These are phyloP conservation scores for Danaus chrysippus DNA, from an alignment of 2,888 invertebrate genomes.

Conservation along the genomic window DNA sequence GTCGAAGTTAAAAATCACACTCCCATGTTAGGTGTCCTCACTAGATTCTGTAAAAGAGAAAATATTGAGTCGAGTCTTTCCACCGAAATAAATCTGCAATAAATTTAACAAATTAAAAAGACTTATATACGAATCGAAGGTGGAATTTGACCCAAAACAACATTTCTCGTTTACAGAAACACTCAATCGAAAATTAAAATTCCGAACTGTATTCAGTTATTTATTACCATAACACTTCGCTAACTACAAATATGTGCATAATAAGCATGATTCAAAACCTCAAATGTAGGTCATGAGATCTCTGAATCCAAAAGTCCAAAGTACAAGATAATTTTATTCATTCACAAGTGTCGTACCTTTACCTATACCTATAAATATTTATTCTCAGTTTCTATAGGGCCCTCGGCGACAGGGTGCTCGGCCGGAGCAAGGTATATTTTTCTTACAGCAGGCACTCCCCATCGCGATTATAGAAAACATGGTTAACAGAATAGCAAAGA, in stretches of 20 bases:
- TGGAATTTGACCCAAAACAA: constrained; percentile 72
- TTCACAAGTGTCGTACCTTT: neutral
- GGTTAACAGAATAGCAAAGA: constrained; percentile 45
- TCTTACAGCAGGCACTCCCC: constrained; percentile 42
- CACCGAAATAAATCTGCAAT: constrained; percentile 46
- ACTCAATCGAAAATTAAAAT: constrained; percentile 1
- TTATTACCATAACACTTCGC: constrained; percentile 10
- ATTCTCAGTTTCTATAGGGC: constrained; percentile 43
- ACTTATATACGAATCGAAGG: constrained; percentile 38
- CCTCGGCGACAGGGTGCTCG: constrained; percentile 59
- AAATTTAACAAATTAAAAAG: constrained; percentile 37
- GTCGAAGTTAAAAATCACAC: constrained; percentile 9
- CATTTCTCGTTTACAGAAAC: constrained; percentile 37
- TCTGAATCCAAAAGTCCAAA: neutral
- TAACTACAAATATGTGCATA: neutral
- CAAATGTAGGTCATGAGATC: neutral
- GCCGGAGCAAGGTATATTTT: constrained; percentile 48
- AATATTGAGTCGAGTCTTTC: constrained; percentile 61
- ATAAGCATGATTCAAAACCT: neutral
- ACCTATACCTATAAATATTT: neutral
- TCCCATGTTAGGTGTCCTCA: constrained; percentile 6
- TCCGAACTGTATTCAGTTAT: neutral
- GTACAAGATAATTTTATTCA: neutral
- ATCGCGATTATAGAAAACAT: constrained; percentile 46
- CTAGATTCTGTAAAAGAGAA: constrained; percentile 50